A percentile compares a stretch with the other conserved stretches of the same genome.
Evolutionary conservation across 2,113 vertebrate species (phyloP).

Genomic region (Heteronetta atricapilla): DNA sequence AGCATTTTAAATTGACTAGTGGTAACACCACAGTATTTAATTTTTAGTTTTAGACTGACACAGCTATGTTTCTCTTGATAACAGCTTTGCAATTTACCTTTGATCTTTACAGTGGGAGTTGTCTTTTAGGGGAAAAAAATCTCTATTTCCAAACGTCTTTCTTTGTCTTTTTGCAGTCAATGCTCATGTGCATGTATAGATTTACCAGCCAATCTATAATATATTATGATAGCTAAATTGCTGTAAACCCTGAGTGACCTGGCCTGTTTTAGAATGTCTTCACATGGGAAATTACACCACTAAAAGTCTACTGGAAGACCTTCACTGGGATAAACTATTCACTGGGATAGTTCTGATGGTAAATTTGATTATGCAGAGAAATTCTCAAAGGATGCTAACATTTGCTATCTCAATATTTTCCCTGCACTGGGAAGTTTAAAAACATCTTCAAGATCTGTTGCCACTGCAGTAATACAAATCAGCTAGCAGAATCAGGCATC

Average conservation of each 20-base stretch:
- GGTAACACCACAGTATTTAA: background rate
- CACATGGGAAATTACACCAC: background rate
- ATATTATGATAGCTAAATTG: background rate
- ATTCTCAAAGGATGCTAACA: background rate
- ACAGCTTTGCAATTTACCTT: background rate
- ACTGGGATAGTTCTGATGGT: background rate
- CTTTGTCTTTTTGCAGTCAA: background rate
- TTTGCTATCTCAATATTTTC: conserved; percentile 18
- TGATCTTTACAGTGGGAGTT: background rate
- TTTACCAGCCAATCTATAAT: background rate
- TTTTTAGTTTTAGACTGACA: background rate
- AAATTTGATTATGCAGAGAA: background rate
- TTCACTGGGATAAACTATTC: background rate
- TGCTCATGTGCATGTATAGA: background rate
- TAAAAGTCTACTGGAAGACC: background rate
- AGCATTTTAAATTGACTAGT: background rate
- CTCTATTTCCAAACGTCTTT: background rate
- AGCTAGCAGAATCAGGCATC: background rate
- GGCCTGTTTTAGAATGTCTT: background rate
- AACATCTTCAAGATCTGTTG: background rate
- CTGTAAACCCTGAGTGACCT: background rate
- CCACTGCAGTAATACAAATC: background rate
- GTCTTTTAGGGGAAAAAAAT: background rate
- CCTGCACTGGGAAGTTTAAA: background rate
- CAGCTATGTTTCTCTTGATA: background rate